Percentiles rank a stretch among this genome's conserved stretches.
Conservation (phyloP, 2,113 vertebrate genomes). For the Hippolais icterina region DNA sequence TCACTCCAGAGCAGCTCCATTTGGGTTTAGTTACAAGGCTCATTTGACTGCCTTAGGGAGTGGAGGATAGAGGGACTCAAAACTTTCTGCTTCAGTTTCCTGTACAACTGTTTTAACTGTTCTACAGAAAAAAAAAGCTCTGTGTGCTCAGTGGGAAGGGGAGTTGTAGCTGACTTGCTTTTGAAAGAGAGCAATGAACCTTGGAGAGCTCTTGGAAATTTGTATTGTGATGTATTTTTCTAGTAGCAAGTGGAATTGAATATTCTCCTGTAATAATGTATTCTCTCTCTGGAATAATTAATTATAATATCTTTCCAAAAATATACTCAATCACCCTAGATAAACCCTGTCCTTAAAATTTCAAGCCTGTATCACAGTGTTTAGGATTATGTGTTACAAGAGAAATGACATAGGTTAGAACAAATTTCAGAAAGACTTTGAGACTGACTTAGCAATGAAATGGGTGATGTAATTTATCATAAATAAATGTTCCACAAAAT, state of each 20-base stretch:
- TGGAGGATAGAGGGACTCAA: background rate
- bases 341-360: background rate
- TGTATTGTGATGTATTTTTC: background rate
- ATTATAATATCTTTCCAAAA: background rate
- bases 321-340: background rate
- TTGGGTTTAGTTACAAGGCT: background rate
- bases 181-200: background rate
- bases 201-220: background rate
- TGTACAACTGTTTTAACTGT: background rate
- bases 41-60: background rate
- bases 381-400: background rate
- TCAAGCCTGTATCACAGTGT: background rate
- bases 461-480: background rate
- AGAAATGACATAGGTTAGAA: background rate
- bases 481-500: background rate
- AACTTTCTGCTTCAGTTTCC: background rate
- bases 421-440: background rate
- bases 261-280: background rate
- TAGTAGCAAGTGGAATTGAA: background rate
- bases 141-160: background rate
- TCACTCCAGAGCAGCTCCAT: background rate
- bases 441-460: background rate
- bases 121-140: background rate
- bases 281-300: background rate
- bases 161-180: background rate